phyloP scores from a whole-genome alignment of 2,888 invertebrate genomes.

The Dryadula phaetusa region DNA sequence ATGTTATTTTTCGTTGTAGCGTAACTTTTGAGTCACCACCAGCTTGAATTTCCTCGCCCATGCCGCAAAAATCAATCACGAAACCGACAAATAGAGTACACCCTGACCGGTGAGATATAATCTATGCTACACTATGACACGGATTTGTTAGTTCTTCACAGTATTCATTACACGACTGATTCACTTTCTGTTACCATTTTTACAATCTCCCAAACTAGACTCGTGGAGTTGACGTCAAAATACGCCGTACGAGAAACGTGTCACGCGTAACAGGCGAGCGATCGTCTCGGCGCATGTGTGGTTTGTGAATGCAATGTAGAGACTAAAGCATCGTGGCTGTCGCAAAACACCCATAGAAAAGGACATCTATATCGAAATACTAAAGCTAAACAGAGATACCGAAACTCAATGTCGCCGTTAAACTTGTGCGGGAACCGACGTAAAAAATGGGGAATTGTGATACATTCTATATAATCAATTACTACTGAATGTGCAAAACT shows the following conservation, averaged over 20 bases:
- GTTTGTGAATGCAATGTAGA: slow-evolving; percentile 41
- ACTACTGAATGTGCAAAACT: background rate
- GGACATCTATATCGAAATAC: slow-evolving; percentile 26
- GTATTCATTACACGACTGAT: slow-evolving; percentile 70
- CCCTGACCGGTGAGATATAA: slow-evolving; percentile 58
- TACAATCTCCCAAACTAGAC: slow-evolving; percentile 69
- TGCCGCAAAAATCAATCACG: slow-evolving; percentile 79
- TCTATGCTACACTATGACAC: slow-evolving; percentile 36
- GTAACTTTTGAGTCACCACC: slow-evolving; percentile 84
- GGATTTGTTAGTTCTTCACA: slow-evolving; percentile 55
- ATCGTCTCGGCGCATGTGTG: slow-evolving; percentile 69
- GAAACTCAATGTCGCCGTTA: slow-evolving; percentile 19
- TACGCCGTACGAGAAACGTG: slow-evolving; percentile 44
- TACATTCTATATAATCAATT: slow-evolving; percentile 8
- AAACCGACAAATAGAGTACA: slow-evolving; percentile 66
- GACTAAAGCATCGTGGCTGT: slow-evolving; percentile 2
- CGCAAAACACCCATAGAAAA: slow-evolving; percentile 38
- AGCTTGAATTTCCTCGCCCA: slow-evolving; percentile 77
- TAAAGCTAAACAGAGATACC: slow-evolving; percentile 40
- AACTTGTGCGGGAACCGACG: slow-evolving; percentile 35
- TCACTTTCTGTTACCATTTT: slow-evolving; percentile 76
- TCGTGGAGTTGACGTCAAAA: slow-evolving; percentile 63
- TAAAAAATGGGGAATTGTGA: slow-evolving; percentile 22
- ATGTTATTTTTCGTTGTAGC: slow-evolving; percentile 92
- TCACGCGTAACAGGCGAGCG: slow-evolving; percentile 56